A percentile compares a stretch with the other conserved stretches of the same genome.
Evolutionary conservation across 1,140 invertebrate genomes (phyloP).

Genomic region (Pteromalus puparum): DNA sequence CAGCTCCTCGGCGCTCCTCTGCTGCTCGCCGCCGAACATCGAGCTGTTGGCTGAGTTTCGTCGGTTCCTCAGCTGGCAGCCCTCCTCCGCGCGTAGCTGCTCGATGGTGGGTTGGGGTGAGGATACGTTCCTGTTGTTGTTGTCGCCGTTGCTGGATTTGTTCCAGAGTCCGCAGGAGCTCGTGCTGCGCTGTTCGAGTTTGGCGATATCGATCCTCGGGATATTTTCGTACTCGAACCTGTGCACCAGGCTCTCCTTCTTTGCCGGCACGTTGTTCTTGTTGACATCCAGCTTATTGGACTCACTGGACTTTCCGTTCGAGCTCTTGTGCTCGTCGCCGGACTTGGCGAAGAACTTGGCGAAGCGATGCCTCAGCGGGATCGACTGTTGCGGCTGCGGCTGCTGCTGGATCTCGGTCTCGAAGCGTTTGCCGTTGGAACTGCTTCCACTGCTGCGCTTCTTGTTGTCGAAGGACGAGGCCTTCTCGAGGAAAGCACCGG

Average conservation of each 20-base stretch:
- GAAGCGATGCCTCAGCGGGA: constrained; percentile 63
- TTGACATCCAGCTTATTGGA: constrained; percentile 61
- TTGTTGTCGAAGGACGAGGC: constrained; percentile 62
- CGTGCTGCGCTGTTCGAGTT: constrained; percentile 64
- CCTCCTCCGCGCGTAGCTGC: constrained; percentile 70
- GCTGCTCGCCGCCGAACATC: not conserved
- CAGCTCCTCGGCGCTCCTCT: constrained; percentile 54
- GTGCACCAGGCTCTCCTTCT: constrained; percentile 56
- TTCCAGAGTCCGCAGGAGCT: constrained; percentile 53
- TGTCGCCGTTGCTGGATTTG: not conserved
- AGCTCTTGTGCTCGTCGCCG: constrained; percentile 57
- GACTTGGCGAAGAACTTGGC: constrained; percentile 70
- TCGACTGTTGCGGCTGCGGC: constrained; percentile 34
- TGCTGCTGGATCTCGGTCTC: constrained; percentile 38
- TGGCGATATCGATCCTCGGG: constrained; percentile 71
- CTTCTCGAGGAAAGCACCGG: constrained; percentile 71
- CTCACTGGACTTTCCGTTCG: constrained; percentile 52
- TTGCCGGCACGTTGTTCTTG: constrained; percentile 60
- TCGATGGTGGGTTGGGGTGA: constrained; percentile 67
- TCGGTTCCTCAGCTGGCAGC: constrained; percentile 64
- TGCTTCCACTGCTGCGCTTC: constrained; percentile 25
- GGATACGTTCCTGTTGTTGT: not conserved
- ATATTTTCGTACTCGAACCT: constrained; percentile 73
- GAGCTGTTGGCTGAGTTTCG: constrained; percentile 50
- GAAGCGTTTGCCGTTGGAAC: constrained; percentile 30